These are phyloP conservation scores for Orientallactaga sibirica DNA, from an alignment of 2,797 vertebrate genomes.

Conservation along the genomic window DNA sequence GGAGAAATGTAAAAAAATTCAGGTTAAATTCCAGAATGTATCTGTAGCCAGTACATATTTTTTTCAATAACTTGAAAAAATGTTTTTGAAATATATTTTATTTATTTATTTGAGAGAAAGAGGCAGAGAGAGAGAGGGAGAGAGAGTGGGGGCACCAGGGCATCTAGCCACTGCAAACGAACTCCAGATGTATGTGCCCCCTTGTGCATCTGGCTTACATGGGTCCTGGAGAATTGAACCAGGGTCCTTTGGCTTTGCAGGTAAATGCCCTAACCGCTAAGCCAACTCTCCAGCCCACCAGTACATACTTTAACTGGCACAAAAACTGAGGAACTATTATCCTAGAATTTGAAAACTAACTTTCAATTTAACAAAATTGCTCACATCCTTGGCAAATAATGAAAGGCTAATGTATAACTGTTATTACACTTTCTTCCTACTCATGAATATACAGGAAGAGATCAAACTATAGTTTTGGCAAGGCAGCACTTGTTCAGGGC, in stretches of 20 bases:
- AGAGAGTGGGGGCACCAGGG: too few relatives aligned
- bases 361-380: background rate
- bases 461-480: background rate
- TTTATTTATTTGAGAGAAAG: too few relatives aligned
- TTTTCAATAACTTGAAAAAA: too few relatives aligned
- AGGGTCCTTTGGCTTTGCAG: too few relatives aligned
- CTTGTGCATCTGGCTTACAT: too few relatives aligned
- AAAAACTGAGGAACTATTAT: background rate
- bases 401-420: background rate
- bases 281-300: background rate
- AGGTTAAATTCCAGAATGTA: constrained; percentile 13
- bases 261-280: too few relatives aligned
- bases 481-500: background rate
- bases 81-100: too few relatives aligned
- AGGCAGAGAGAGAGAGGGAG: too few relatives aligned
- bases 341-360: background rate
- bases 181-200: too few relatives aligned
- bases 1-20: background rate
- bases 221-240: too few relatives aligned
- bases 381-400: background rate
- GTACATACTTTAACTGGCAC: background rate
- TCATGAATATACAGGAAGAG: background rate
- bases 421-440: background rate
- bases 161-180: too few relatives aligned
- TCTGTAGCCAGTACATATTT: background rate